Percentiles rank a stretch among this genome's conserved stretches.
phyloP scores from a whole-genome alignment of 2,888 invertebrate species.

The Glaucopsyche alexis region DNA sequence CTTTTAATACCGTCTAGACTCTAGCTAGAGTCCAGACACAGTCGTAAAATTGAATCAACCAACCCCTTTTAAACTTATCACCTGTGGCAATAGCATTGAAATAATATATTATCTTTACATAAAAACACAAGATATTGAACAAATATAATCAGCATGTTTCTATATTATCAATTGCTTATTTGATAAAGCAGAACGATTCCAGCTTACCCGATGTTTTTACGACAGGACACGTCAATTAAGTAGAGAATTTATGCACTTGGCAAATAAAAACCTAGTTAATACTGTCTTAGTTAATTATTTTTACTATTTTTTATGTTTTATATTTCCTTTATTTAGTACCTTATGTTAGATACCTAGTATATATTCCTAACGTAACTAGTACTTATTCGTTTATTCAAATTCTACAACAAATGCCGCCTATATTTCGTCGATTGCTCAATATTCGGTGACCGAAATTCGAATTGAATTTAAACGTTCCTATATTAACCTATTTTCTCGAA shows the following conservation, averaged over 20 bases:
- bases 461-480: neutral
- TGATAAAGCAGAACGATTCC: conserved; percentile 20
- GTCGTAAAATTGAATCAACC: neutral
- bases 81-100: neutral
- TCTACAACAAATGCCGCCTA: too few relatives aligned
- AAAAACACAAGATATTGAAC: conserved; percentile 21
- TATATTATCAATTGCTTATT: conserved; percentile 21
- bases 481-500: neutral
- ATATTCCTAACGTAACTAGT: neutral
- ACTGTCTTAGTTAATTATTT: neutral
- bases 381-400: neutral
- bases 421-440: neutral
- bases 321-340: neutral
- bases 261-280: conserved; percentile 15
- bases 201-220: conserved; percentile 3
- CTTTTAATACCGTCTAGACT: conserved; percentile 2
- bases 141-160: conserved; percentile 15
- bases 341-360: too few relatives aligned
- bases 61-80: conserved; percentile 22
- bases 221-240: conserved; percentile 14
- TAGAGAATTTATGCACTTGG: neutral
- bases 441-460: neutral
- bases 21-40: neutral
- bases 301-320: conserved; percentile 10
- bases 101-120: conserved; percentile 18